phyloP scores from a whole-genome alignment of 2,888 invertebrate genomes.

The Drosophila meridiana region DNA sequence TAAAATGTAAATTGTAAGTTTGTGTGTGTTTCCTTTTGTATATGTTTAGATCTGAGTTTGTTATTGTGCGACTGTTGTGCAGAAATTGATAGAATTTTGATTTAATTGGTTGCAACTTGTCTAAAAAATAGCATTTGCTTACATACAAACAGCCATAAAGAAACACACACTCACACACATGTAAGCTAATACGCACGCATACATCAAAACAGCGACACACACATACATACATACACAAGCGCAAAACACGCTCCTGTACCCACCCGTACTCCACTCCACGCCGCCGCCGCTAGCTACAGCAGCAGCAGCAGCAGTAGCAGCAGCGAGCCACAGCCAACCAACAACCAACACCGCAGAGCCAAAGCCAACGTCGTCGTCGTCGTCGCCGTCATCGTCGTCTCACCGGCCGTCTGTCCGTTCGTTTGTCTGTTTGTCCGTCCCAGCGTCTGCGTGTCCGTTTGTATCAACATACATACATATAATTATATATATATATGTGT shows the following conservation, averaged over 20 bases:
- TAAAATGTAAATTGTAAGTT: conserved; percentile 78
- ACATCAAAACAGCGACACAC: conserved; percentile 24
- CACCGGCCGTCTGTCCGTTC: conserved; percentile 62
- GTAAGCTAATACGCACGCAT: conserved; percentile 23
- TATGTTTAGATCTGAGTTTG: conserved; percentile 33
- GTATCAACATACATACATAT: conserved; percentile 57
- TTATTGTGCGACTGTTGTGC: conserved; percentile 36
- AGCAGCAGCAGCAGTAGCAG: conserved; percentile 50
- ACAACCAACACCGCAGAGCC: conserved; percentile 66
- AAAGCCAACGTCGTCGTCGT: conserved; percentile 75
- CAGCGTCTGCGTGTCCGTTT: conserved; percentile 66
- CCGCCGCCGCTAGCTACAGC: conserved; percentile 54
- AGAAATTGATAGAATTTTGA: conserved; percentile 37
- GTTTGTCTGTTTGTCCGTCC: conserved; percentile 58
- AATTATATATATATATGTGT: conserved; percentile 22
- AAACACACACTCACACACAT: conserved; percentile 20
- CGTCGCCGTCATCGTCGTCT: conserved; percentile 48
- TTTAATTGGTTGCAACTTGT: conserved; percentile 30
- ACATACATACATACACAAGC: conserved; percentile 54
- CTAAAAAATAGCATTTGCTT: conserved; percentile 57
- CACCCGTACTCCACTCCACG: conserved; percentile 73
- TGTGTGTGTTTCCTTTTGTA: conserved; percentile 13
- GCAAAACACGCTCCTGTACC: conserved; percentile 80
- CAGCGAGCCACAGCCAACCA: conserved; percentile 65
- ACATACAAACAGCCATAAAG: conserved; percentile 45